A percentile compares a stretch with the other conserved stretches of the same genome.
Evolutionary conservation across 1,140 invertebrate genomes (phyloP).

Genomic region (Papilio polytes): DNA sequence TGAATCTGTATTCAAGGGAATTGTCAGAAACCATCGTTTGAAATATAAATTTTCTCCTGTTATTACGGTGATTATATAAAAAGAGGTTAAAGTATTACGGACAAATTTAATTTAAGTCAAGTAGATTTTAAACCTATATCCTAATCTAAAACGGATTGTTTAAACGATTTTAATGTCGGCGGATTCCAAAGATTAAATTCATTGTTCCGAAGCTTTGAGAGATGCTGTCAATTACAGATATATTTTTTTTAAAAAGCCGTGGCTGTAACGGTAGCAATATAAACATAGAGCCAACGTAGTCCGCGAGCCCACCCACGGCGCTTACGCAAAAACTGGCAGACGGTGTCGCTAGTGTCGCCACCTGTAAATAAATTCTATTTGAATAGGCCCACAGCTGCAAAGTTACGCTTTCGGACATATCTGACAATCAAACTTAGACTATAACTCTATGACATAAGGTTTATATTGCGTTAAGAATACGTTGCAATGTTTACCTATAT

Average conservation of each 20-base stretch:
- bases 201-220: slow-evolving; percentile 28
- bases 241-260: slow-evolving; percentile 21
- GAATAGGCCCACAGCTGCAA: slow-evolving; percentile 31
- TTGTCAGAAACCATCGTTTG: no score
- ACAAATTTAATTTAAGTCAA: no score
- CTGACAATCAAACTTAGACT: not conserved
- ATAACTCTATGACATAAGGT: not conserved
- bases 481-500: slow-evolving; percentile 20
- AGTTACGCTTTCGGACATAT: slow-evolving; percentile 30
- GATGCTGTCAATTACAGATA: slow-evolving; percentile 39
- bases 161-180: not conserved
- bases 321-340: slow-evolving; percentile 40
- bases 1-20: no score
- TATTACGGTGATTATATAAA: no score
- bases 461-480: not conserved
- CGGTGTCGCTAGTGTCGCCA: slow-evolving; percentile 37
- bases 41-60: no score
- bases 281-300: slow-evolving; percentile 23
- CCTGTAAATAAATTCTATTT: slow-evolving; percentile 41
- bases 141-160: no score
- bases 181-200: not conserved
- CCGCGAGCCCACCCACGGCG: slow-evolving; percentile 35
- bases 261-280: slow-evolving; percentile 28
- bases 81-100: not conserved
- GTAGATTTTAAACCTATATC: no score